Conservation (phyloP, 2,888 invertebrate genomes). For the Dendrolimus houi region DNA sequence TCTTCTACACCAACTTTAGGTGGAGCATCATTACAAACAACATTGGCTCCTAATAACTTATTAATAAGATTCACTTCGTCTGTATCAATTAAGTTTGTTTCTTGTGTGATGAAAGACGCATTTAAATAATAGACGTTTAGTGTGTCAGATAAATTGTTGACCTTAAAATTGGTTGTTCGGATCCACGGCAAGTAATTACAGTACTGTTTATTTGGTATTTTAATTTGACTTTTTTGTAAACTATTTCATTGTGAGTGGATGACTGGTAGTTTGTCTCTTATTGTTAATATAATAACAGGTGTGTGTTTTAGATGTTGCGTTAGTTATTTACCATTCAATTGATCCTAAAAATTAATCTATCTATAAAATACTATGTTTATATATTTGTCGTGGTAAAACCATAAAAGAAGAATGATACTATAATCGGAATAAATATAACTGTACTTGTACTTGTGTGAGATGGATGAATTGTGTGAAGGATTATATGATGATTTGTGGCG, state of each 20-base stretch:
- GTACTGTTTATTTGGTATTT: conserved; percentile 35
- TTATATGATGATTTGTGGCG: too few relatives aligned
- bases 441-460: too few relatives aligned
- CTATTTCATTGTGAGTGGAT: conserved; percentile 20
- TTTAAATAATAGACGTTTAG: conserved; percentile 63
- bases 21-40: conserved; percentile 7
- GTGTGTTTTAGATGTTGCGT: neutral
- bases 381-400: too few relatives aligned
- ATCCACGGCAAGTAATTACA: conserved; percentile 64
- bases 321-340: neutral
- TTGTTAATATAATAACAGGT: conserved; percentile 3
- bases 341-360: too few relatives aligned
- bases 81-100: conserved; percentile 19
- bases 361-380: too few relatives aligned
- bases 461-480: too few relatives aligned
- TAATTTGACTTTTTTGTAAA: conserved; percentile 35
- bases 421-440: too few relatives aligned
- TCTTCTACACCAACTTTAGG: conserved; percentile 40
- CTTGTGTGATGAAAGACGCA: conserved; percentile 48
- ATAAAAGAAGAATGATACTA: too few relatives aligned
- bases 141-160: conserved; percentile 69
- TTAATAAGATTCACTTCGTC: conserved; percentile 9
- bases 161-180: conserved; percentile 61
- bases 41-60: conserved; percentile 15
- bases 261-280: conserved; percentile 22